These are phyloP conservation scores for Sialia sialis DNA, from an alignment of 2,113 vertebrate species.

Conservation along the genomic window DNA sequence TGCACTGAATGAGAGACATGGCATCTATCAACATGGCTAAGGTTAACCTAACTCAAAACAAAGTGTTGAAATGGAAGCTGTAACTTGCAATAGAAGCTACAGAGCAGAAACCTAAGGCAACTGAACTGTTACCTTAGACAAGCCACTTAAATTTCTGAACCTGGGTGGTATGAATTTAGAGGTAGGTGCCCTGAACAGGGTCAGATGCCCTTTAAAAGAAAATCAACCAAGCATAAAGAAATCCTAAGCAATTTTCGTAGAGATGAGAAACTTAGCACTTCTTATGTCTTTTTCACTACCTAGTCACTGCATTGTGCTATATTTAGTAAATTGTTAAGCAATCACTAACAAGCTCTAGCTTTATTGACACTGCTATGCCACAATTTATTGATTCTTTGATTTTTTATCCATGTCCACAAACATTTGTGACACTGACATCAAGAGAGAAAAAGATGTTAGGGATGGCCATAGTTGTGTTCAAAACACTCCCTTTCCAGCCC, in stretches of 20 bases:
- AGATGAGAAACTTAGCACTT: background rate
- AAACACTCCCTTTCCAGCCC: accelerated
- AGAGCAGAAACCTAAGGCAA: background rate
- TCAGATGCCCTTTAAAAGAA: background rate
- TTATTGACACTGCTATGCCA: background rate
- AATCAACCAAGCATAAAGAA: background rate
- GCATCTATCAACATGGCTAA: background rate
- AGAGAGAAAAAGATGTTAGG: background rate
- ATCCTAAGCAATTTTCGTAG: background rate
- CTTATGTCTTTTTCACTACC: background rate
- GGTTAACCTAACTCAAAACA: background rate
- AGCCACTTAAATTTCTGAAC: background rate
- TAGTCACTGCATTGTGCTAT: background rate
- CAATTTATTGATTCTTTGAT: background rate
- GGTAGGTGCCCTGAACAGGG: background rate
- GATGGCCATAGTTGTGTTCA: background rate
- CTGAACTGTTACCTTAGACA: background rate
- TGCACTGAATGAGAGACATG: background rate
- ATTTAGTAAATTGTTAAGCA: background rate
- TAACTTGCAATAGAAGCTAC: background rate
- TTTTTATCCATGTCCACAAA: background rate
- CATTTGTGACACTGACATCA: background rate
- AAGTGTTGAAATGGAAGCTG: background rate
- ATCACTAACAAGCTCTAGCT: background rate
- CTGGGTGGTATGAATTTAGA: background rate